Evolutionary conservation across 2,888 invertebrate species (phyloP).

Genomic region (Psylliodes chrysocephalus): DNA sequence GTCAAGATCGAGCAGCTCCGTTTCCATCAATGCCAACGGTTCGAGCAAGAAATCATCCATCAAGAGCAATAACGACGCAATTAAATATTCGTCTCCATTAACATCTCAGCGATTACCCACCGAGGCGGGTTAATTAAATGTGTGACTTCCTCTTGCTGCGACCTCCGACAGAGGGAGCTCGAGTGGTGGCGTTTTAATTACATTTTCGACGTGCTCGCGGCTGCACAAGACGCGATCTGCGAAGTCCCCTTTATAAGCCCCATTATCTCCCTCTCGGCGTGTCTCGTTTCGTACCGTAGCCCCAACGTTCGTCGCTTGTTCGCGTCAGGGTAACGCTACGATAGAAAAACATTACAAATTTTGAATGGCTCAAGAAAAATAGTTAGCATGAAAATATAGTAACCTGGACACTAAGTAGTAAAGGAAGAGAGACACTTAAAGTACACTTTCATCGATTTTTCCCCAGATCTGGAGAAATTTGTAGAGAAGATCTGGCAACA

Average conservation of each 20-base stretch:
- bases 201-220: constrained; percentile 59
- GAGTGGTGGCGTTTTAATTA: constrained; percentile 60
- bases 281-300: constrained; percentile 15
- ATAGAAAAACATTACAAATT: no score
- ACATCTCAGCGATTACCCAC: constrained; percentile 61
- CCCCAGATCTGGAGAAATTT: no score
- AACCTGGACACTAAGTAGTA: no score
- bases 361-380: no score
- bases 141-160: constrained; percentile 58
- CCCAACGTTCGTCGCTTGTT: no score
- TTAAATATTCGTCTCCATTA: constrained; percentile 64
- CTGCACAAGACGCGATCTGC: constrained; percentile 54
- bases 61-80: constrained; percentile 58
- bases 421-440: no score
- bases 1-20: not conserved
- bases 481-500: no score
- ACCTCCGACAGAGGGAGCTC: constrained; percentile 8
- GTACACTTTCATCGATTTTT: no score
- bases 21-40: constrained; percentile 36
- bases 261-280: constrained; percentile 45
- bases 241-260: constrained; percentile 39
- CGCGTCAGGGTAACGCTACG: no score
- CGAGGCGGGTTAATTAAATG: constrained; percentile 64
- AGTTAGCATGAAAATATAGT: no score
- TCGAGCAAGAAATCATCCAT: constrained; percentile 24